Conservation (phyloP, 35 echinoderm and acorn worm species). For the Heliocidaris erythrogramma region DNA sequence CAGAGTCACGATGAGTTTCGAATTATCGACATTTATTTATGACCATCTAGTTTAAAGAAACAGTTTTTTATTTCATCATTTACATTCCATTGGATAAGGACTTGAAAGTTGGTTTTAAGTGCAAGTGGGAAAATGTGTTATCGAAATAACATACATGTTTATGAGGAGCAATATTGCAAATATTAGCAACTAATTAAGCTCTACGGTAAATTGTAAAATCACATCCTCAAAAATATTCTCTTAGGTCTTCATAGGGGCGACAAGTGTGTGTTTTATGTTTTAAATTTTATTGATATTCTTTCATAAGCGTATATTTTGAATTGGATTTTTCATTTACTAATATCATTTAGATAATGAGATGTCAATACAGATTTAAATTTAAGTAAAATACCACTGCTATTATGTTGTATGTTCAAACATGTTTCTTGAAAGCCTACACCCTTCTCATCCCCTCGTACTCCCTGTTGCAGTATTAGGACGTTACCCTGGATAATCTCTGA, state of each 20-base stretch:
- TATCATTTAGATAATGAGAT: neutral
- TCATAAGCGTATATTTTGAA: neutral
- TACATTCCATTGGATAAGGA: too few species aligned
- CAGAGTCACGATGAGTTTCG: too few species aligned
- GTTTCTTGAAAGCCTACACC: neutral
- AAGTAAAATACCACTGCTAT: neutral
- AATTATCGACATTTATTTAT: too few species aligned
- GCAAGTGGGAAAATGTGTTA: too few species aligned
- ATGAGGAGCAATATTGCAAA: too few species aligned
- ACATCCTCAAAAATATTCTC: neutral
- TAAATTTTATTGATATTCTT: neutral
- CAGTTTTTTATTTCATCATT: too few species aligned
- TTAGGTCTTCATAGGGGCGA: too few species aligned
- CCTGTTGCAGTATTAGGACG: neutral
- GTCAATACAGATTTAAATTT: neutral
- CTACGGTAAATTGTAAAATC: neutral
- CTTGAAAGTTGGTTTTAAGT: too few species aligned
- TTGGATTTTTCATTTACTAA: too few species aligned
- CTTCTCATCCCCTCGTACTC: neutral
- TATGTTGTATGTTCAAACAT: neutral
- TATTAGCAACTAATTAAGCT: too few species aligned
- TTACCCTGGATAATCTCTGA: slow-evolving; percentile 14
- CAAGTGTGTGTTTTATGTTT: neutral
- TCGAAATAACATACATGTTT: too few species aligned
- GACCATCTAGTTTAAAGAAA: too few species aligned